phyloP scores from a whole-genome alignment of 1,140 invertebrate genomes.

The Diabrotica virgifera region DNA sequence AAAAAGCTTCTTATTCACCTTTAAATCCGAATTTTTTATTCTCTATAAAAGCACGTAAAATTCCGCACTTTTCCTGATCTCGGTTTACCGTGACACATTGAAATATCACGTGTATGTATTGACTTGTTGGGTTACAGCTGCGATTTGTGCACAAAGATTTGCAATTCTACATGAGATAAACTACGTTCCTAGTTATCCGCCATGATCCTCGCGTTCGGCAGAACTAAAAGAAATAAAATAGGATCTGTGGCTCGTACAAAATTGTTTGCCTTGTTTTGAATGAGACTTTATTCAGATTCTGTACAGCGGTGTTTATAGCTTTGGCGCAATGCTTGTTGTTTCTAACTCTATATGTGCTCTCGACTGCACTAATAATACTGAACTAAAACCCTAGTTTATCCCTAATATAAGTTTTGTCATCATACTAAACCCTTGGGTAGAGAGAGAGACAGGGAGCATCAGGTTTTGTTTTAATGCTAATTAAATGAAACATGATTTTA shows the following conservation, averaged over 20 bases:
- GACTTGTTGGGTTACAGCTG: not conserved
- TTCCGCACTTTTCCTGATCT: not conserved
- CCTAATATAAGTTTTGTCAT: slow-evolving; percentile 3
- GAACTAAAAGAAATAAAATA: not conserved
- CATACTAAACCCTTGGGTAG: not conserved
- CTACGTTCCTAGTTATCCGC: not conserved
- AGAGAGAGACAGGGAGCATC: not conserved
- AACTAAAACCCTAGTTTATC: not conserved
- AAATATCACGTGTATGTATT: not conserved
- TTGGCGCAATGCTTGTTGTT: slow-evolving; percentile 1
- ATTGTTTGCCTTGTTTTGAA: not conserved
- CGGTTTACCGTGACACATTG: not conserved
- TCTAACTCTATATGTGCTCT: not conserved
- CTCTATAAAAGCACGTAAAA: too few relatives aligned
- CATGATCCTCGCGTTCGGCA: not conserved
- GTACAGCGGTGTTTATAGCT: not conserved
- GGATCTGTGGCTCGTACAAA: not conserved
- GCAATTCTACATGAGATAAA: slow-evolving; percentile 3
- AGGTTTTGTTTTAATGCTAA: too few relatives aligned
- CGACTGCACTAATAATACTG: not conserved
- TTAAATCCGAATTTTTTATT: too few relatives aligned
- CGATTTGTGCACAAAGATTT: not conserved
- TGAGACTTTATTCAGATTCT: slow-evolving; percentile 1
- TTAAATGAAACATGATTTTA: too few relatives aligned
- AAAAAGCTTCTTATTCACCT: too few relatives aligned